Evolutionary conservation across 1,140 invertebrate species (phyloP).

Genomic region (Leptinotarsa undecemlineata): DNA sequence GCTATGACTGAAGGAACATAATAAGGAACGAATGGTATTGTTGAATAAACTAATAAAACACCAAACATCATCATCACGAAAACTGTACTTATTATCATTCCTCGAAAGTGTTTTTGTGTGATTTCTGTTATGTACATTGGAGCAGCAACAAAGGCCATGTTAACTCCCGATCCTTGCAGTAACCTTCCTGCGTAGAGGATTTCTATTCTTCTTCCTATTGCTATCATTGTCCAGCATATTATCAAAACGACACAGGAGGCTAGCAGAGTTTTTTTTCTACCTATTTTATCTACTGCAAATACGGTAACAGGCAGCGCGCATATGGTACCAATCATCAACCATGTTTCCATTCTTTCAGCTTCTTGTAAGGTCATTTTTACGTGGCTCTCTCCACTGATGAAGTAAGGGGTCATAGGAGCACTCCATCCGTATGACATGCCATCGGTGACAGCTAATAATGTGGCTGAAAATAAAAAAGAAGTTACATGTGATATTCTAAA

Average conservation of each 20-base stretch:
- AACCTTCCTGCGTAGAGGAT: constrained; percentile 59
- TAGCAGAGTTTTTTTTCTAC: constrained; percentile 65
- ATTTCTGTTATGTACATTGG: constrained; percentile 53
- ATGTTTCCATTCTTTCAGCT: constrained; percentile 65
- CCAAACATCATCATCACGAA: constrained; percentile 50
- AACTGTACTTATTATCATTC: constrained; percentile 44
- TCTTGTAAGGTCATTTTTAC: constrained; percentile 48
- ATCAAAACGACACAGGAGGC: constrained; percentile 62
- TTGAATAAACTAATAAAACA: constrained; percentile 48
- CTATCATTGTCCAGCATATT: constrained; percentile 65
- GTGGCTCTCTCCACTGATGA: constrained; percentile 52
- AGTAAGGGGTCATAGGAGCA: constrained; percentile 62
- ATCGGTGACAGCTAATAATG: constrained; percentile 45
- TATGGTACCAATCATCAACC: constrained; percentile 65
- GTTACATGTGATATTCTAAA: no score
- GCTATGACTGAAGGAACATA: constrained; percentile 38
- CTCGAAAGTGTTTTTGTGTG: constrained; percentile 48
- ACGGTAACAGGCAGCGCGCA: constrained; percentile 61
- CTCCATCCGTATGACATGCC: constrained; percentile 62
- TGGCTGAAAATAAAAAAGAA: constrained; percentile 31
- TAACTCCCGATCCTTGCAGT: constrained; percentile 41
- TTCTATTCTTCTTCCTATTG: constrained; percentile 53
- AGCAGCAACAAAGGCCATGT: constrained; percentile 50
- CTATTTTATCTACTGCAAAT: constrained; percentile 63
- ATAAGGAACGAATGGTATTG: constrained; percentile 26